These are phyloP conservation scores for Drosophila monieri DNA, from an alignment of 2,888 invertebrate species.

Conservation along the genomic window DNA sequence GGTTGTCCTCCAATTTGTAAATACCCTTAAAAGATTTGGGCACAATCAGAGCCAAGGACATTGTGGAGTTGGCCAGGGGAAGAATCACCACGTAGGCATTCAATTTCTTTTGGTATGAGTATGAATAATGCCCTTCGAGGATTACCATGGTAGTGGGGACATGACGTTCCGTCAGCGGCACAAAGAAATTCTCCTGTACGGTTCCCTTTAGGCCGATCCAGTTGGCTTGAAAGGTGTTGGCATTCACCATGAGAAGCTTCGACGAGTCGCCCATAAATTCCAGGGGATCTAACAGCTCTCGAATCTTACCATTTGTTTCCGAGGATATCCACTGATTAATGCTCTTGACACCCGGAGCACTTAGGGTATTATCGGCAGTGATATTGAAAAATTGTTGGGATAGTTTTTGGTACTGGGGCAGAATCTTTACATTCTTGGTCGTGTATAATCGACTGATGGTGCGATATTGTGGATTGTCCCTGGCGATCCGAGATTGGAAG, in stretches of 20 bases:
- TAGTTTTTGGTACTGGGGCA: neutral
- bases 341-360: neutral
- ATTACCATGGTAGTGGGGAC: constrained; percentile 1
- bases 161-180: neutral
- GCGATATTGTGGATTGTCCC: neutral
- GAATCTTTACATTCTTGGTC: neutral
- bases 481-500: neutral
- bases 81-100: neutral
- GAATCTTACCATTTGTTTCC: neutral
- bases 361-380: neutral
- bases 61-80: neutral
- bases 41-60: constrained; percentile 4
- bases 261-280: neutral
- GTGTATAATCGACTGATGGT: constrained; percentile 7
- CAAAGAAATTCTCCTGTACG: neutral
- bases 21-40: neutral
- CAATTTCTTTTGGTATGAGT: neutral
- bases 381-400: neutral
- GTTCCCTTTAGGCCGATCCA: neutral
- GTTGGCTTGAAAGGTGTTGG: neutral
- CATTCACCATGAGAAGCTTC: neutral
- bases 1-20: neutral
- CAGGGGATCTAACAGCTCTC: neutral
- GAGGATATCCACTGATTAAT: constrained; percentile 6
- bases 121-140: neutral